A percentile compares a stretch with the other conserved stretches of the same genome.
Evolutionary conservation across 1,140 invertebrate genomes (phyloP).

Genomic region (Brachionus plicatilis): DNA sequence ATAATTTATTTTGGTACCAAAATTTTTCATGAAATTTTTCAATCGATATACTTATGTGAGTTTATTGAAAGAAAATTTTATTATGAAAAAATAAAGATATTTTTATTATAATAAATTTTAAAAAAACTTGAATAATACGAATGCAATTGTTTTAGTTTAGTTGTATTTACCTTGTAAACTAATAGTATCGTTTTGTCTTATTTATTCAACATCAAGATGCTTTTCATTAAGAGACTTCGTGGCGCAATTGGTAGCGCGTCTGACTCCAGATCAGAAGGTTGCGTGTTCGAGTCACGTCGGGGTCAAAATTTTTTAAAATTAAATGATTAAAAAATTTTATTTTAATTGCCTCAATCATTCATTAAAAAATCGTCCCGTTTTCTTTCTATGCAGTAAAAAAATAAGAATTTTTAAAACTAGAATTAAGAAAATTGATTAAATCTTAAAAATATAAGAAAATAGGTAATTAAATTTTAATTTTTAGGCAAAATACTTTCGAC

Average conservation of each 20-base stretch:
- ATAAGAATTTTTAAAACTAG: neutral
- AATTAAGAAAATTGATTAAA: neutral
- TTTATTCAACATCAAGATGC: too few species aligned
- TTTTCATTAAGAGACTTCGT: neutral
- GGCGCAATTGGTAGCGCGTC: constrained; percentile 39
- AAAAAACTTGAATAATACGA: neutral
- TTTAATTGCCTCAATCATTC: too few species aligned
- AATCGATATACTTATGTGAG: neutral
- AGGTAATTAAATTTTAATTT: too few species aligned
- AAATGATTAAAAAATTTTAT: too few species aligned
- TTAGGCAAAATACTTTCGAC: too few species aligned
- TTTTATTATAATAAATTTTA: neutral
- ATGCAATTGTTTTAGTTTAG: neutral
- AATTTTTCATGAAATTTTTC: neutral
- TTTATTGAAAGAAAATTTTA: neutral
- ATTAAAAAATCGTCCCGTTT: too few species aligned
- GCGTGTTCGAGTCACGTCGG: constrained; percentile 38
- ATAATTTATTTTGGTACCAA: neutral
- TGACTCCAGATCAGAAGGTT: constrained; percentile 40
- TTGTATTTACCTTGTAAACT: neutral
- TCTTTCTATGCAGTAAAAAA: neutral
- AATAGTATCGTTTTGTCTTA: neutral
- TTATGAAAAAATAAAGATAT: neutral
- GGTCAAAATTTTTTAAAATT: neutral
- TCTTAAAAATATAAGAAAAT: too few species aligned